Conservation (phyloP, 2,888 invertebrate species). For the Drosophila peninsularis region DNA sequence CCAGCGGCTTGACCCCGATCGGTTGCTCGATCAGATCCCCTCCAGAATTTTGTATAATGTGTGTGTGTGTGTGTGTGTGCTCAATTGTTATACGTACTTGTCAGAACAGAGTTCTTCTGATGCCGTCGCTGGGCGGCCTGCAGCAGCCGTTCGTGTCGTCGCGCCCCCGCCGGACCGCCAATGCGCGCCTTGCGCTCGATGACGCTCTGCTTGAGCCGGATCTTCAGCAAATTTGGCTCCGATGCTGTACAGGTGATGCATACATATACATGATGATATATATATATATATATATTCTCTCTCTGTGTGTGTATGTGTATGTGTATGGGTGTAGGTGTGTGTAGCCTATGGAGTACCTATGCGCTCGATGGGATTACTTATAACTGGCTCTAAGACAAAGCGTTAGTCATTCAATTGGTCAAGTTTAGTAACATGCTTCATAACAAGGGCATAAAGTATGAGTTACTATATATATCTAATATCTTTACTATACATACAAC, state of each 20-base stretch:
- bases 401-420: slow-evolving; percentile 23
- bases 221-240: slow-evolving; percentile 98
- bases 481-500: not conserved
- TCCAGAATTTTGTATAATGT: slow-evolving; percentile 16
- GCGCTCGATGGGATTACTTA: not conserved
- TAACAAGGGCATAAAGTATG: not conserved
- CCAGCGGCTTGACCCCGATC: slow-evolving; percentile 11
- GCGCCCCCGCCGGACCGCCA: slow-evolving; percentile 94
- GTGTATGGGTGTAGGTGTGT: slow-evolving; percentile 4
- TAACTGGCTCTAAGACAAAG: not conserved
- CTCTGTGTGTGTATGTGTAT: slow-evolving; percentile 6
- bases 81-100: slow-evolving; percentile 83
- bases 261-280: slow-evolving; percentile 13
- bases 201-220: slow-evolving; percentile 96
- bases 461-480: too few relatives aligned
- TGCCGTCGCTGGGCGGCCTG: slow-evolving; percentile 87
- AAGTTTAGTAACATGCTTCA: slow-evolving; percentile 38
- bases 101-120: slow-evolving; percentile 84
- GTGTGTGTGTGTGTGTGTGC: slow-evolving; percentile 15
- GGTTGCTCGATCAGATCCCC: slow-evolving; percentile 8
- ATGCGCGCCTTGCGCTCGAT: slow-evolving; percentile 93
- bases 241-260: slow-evolving; percentile 88
- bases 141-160: slow-evolving; percentile 91
- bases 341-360: slow-evolving; percentile 1
- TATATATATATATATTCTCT: slow-evolving; percentile 1